phyloP scores from a whole-genome alignment of 2,888 invertebrate species.

The Scaptodrosophila latifasciaeformis region DNA sequence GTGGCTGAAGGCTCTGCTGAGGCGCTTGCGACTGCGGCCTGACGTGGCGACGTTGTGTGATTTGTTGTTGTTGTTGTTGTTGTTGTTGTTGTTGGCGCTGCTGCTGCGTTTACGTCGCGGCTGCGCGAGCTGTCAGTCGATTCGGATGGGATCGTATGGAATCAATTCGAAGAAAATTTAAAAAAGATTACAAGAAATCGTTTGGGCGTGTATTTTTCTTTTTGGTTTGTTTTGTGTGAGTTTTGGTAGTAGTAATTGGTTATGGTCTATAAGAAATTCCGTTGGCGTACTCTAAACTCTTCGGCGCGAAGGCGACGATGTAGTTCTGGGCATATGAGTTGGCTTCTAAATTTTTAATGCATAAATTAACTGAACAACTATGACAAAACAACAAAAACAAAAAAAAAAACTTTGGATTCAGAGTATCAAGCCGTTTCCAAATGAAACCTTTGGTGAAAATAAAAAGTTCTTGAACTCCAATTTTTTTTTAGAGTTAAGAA shows the following conservation, averaged over 20 bases:
- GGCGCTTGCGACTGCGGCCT: too few relatives aligned
- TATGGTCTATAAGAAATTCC: too few relatives aligned
- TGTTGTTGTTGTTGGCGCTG: constrained; percentile 33
- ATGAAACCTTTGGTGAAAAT: too few relatives aligned
- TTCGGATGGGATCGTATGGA: constrained; percentile 44
- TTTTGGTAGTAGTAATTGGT: constrained; percentile 15
- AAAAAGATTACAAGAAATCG: constrained; percentile 57
- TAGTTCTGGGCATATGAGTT: too few relatives aligned
- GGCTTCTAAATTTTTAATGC: neutral
- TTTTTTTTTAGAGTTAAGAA: too few relatives aligned
- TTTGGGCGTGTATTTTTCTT: constrained; percentile 14
- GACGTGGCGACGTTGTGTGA: too few relatives aligned
- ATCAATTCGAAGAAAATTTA: constrained; percentile 57
- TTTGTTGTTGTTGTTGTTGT: constrained; percentile 14
- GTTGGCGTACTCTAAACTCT: too few relatives aligned
- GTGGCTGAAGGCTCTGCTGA: constrained; percentile 15
- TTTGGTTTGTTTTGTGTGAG: neutral
- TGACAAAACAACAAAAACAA: neutral
- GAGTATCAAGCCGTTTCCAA: neutral
- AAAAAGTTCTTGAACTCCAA: too few relatives aligned
- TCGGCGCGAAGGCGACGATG: too few relatives aligned
- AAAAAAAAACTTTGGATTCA: neutral
- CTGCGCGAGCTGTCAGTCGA: constrained; percentile 24
- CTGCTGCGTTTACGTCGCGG: constrained; percentile 27
- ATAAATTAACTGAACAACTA: neutral